A percentile compares a stretch with the other conserved stretches of the same genome.
These are phyloP conservation scores for Vulpes vulpes DNA, from an alignment of 2,113 vertebrate genomes.

Conservation along the genomic window DNA sequence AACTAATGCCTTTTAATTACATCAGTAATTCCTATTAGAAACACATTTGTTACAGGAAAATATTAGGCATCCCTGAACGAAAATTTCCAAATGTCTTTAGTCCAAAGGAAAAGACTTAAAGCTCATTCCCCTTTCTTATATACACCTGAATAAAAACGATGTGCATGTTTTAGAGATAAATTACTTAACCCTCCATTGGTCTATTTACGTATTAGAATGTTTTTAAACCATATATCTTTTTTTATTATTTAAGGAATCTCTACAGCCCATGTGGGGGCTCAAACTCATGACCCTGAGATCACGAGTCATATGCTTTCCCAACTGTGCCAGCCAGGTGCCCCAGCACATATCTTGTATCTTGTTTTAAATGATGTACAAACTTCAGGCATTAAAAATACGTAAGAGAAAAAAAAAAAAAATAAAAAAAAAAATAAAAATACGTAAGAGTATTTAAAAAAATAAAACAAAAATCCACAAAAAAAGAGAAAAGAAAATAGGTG, in stretches of 20 bases:
- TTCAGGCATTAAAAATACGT: conserved; percentile 75
- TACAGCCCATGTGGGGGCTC: background rate
- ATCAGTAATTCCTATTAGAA: conserved; percentile 62
- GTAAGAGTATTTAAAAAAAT: conserved; percentile 54
- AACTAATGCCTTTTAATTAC: conserved; percentile 64
- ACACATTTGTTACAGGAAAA: conserved; percentile 44
- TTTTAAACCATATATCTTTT: conserved; percentile 47
- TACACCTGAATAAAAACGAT: conserved; percentile 58
- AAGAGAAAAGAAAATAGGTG: background rate
- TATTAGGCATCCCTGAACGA: conserved; percentile 45
- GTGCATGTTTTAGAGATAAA: conserved; percentile 74
- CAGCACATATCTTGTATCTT: background rate
- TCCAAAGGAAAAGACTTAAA: conserved; percentile 47
- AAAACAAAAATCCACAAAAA: background rate
- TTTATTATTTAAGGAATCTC: background rate
- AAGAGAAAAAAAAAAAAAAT: conserved; percentile 56
- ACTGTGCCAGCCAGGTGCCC: background rate
- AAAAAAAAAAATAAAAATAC: too few species aligned
- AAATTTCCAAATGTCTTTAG: conserved; percentile 63
- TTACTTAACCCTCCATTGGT: conserved; percentile 58
- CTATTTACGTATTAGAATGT: conserved; percentile 69
- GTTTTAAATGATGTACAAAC: conserved; percentile 68
- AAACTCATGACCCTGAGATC: background rate
- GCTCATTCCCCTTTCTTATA: conserved; percentile 62
- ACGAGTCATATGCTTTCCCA: background rate